These are phyloP conservation scores for Agapetus fuscipes DNA, from an alignment of 2,888 invertebrate genomes.

Conservation along the genomic window DNA sequence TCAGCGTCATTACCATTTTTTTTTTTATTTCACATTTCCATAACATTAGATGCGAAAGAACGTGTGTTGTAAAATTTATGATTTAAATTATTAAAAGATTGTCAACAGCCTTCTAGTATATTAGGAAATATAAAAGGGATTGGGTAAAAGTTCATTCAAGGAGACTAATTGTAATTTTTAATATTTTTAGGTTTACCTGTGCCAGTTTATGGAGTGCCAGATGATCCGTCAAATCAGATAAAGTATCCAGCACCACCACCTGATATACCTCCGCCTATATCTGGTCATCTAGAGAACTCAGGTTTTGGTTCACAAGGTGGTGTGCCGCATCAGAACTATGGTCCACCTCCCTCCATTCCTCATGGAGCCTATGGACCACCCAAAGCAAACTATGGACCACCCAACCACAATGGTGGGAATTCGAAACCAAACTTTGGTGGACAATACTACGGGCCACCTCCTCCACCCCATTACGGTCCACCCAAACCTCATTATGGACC, in stretches of 20 bases:
- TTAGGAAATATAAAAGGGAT: too few species aligned
- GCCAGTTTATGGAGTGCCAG: conserved; percentile 51
- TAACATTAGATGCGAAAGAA: too few species aligned
- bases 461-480: conserved; percentile 33
- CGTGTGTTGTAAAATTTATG: too few species aligned
- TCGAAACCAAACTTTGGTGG: conserved; percentile 1
- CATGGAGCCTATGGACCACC: conserved; percentile 12
- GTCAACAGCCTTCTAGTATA: too few species aligned
- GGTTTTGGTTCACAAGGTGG: conserved; percentile 29
- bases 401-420: not conserved
- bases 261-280: conserved; percentile 32
- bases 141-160: too few species aligned
- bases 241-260: conserved; percentile 39
- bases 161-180: too few species aligned
- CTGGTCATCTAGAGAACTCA: conserved; percentile 23
- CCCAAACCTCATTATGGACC: conserved; percentile 34
- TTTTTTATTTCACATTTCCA: too few species aligned
- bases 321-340: conserved; percentile 32
- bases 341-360: conserved; percentile 34
- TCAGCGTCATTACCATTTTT: too few species aligned
- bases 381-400: conserved; percentile 20
- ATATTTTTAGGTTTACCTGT: conserved; percentile 44
- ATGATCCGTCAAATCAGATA: conserved; percentile 33
- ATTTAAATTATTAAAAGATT: too few species aligned
- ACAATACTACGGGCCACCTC: conserved; percentile 43